Percentiles rank a stretch among this genome's conserved stretches.
These are phyloP conservation scores for Cremastinae sp. DNA, from an alignment of 2,888 invertebrate species.

Conservation along the genomic window DNA sequence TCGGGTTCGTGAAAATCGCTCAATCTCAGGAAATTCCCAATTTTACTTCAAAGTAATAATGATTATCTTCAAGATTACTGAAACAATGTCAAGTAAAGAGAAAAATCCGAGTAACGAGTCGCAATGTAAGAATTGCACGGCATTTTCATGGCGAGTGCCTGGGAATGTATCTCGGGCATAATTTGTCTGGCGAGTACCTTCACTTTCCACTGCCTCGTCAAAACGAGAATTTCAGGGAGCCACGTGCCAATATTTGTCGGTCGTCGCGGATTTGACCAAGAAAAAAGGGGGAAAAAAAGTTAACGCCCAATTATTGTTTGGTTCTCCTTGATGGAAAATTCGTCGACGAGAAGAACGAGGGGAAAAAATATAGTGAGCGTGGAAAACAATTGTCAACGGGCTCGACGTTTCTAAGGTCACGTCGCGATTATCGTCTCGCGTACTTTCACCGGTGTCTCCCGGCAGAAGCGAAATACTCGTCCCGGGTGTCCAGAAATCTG, in stretches of 20 bases:
- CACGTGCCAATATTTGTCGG: background rate
- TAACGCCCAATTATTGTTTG: slow-evolving; percentile 18
- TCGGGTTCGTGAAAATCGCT: background rate
- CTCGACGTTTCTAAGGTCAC: slow-evolving; percentile 56
- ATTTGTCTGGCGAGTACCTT: slow-evolving; percentile 70
- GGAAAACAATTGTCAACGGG: slow-evolving; percentile 45
- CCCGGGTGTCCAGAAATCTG: slow-evolving; percentile 24
- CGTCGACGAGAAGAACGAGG: background rate
- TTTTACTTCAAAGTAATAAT: no score
- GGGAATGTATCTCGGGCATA: slow-evolving; percentile 56
- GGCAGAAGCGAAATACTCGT: slow-evolving; percentile 49
- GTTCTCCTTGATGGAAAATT: background rate
- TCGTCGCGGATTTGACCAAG: background rate
- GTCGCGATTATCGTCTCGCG: slow-evolving; percentile 45
- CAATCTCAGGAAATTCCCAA: no score
- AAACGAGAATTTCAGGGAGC: slow-evolving; percentile 31
- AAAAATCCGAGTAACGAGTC: background rate
- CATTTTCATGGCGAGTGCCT: slow-evolving; percentile 27
- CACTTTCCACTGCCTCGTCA: slow-evolving; percentile 72
- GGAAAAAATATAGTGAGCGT: slow-evolving; percentile 1
- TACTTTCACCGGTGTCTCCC: slow-evolving; percentile 51
- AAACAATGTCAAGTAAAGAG: background rate
- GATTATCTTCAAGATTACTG: no score
- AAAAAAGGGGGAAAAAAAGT: slow-evolving; percentile 12
- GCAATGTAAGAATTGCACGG: slow-evolving; percentile 3